These are phyloP conservation scores for Cyrtonyx montezumae DNA, from an alignment of 2,113 vertebrate genomes.

Conservation along the genomic window DNA sequence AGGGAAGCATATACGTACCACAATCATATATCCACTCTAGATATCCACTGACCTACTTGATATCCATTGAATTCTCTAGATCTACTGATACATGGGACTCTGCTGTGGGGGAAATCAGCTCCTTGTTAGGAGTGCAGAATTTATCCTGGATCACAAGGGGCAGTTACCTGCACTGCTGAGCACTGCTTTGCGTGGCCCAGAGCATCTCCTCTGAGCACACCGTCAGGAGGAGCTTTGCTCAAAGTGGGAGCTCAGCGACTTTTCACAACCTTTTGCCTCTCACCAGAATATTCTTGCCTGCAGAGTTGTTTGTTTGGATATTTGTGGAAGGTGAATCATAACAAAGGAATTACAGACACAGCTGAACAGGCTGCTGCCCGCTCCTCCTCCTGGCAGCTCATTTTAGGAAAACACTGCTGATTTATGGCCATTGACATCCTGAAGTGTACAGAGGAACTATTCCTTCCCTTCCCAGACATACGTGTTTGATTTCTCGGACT, in stretches of 20 bases:
- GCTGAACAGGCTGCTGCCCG: constrained; percentile 2
- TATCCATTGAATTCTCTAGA: not conserved
- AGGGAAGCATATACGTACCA: not conserved
- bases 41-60: not conserved
- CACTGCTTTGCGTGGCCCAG: rapidly evolving
- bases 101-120: not conserved
- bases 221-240: not conserved
- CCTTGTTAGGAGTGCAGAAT: not conserved
- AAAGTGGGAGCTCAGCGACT: not conserved
- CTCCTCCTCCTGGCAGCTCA: not conserved
- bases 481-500: not conserved
- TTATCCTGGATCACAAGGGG: not conserved
- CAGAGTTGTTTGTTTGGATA: constrained; percentile 57
- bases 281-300: constrained; percentile 12
- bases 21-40: not conserved
- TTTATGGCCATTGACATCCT: not conserved
- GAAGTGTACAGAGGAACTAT: not conserved
- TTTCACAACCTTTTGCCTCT: not conserved
- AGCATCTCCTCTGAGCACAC: not conserved
- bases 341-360: constrained; percentile 41
- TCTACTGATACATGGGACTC: not conserved
- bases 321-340: constrained; percentile 66
- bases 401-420: not conserved
- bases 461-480: not conserved
- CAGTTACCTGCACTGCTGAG: rapidly evolving